Percentiles rank a stretch among this genome's conserved stretches.
Evolutionary conservation across 2,888 invertebrate species (phyloP).

Genomic region (Zaprionus bogoriensis): DNA sequence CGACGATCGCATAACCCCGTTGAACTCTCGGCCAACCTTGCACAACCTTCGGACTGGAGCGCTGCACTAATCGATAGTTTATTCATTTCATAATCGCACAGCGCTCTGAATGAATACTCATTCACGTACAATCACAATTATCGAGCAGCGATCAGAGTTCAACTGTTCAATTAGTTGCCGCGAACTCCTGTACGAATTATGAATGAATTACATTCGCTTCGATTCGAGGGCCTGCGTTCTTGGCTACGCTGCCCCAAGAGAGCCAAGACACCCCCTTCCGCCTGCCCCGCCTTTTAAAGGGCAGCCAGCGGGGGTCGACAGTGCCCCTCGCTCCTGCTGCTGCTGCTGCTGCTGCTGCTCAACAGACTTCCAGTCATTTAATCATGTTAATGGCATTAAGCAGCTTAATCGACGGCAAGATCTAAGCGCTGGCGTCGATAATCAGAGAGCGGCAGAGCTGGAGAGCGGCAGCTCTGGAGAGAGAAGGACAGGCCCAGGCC

Average conservation of each 20-base stretch:
- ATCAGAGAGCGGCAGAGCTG: slow-evolving; percentile 41
- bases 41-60: no score
- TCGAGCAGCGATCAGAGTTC: slow-evolving; percentile 69
- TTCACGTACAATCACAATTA: slow-evolving; percentile 41
- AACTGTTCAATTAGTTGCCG: slow-evolving; percentile 72
- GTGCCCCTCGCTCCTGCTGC: background rate
- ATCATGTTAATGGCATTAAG: slow-evolving; percentile 77
- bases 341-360: background rate
- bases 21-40: slow-evolving; percentile 21
- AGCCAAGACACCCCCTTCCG: slow-evolving; percentile 13
- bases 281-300: no score
- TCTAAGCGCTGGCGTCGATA: slow-evolving; percentile 72
- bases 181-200: slow-evolving; percentile 60
- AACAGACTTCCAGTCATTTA: slow-evolving; percentile 46
- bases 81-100: slow-evolving; percentile 4
- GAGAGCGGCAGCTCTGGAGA: background rate
- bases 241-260: slow-evolving; percentile 15
- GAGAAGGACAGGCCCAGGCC: background rate
- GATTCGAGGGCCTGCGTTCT: slow-evolving; percentile 7
- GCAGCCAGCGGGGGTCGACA: slow-evolving; percentile 30
- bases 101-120: background rate
- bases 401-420: slow-evolving; percentile 77
- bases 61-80: slow-evolving; percentile 22
- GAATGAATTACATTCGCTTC: slow-evolving; percentile 55
- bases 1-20: background rate